Conservation (phyloP, 2,888 invertebrate species). For the Drosophila flavopinicola region DNA sequence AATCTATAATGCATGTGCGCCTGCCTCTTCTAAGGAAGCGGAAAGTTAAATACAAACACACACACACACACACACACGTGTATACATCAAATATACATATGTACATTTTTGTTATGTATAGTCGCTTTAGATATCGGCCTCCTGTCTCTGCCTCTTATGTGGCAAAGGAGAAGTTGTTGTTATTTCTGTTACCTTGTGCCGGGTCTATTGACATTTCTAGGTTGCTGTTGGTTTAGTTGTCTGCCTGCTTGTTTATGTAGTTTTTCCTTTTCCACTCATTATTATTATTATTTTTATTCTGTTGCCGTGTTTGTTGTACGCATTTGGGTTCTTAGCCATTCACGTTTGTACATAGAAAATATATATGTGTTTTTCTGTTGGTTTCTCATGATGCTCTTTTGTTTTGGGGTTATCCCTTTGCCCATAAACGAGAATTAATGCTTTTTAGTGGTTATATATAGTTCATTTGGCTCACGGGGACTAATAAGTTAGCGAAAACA, state of each 20-base stretch:
- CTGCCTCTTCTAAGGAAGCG: conserved; percentile 27
- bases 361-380: conserved; percentile 2
- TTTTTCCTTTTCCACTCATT: conserved; percentile 16
- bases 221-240: conserved; percentile 45
- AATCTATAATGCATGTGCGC: conserved; percentile 33
- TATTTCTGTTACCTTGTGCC: conserved; percentile 48
- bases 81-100: conserved; percentile 25
- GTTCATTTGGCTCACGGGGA: conserved; percentile 16
- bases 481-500: conserved; percentile 18
- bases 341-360: background rate
- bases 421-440: conserved; percentile 1
- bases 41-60: conserved; percentile 34
- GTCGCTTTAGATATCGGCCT: conserved; percentile 40
- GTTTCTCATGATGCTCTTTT: conserved; percentile 6
- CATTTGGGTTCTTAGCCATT: conserved; percentile 26
- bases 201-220: conserved; percentile 73
- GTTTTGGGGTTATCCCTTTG: conserved; percentile 2
- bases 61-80: conserved; percentile 6
- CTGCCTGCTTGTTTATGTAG: conserved; percentile 14
- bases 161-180: conserved; percentile 20
- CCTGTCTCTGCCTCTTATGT: conserved; percentile 31
- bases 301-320: conserved; percentile 28
- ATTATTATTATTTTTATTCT: conserved; percentile 22
- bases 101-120: conserved; percentile 27
- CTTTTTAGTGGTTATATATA: conserved; percentile 6